Base-by-base conservation (phyloP, 2,888 invertebrate species). In the Physocephala rufipes region DNA sequence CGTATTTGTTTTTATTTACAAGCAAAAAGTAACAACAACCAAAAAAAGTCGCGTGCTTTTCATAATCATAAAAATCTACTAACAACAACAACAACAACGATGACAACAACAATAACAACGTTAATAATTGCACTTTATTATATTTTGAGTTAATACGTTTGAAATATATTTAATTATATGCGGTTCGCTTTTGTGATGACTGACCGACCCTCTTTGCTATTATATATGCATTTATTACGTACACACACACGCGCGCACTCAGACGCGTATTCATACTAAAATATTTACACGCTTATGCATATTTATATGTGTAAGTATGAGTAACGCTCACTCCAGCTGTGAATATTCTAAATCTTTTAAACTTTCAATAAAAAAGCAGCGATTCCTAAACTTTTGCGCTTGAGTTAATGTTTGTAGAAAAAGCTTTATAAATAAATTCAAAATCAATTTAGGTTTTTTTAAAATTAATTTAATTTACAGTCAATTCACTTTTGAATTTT, bases 131-230 rank as follows among this genome's bases (percentile, higher is more conserved):
- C 53, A 55, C 36, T 36, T 36, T 36, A 36, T 36, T 36, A 55
- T 19, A 55, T 55, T 55, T 21, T 1, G 26, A 58, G 26, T 58
- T 7, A n/a, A n/a, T n/a, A n/a, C 58, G 28, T 16, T 21, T 58
- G 58, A 2, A 16, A 15, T 9, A 36, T 7, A 36, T 7, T 36
- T 1, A 24, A 28, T 28, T 4, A 58, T 24, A 15, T 13, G 26
- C 58, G 53, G 53, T 53, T 53, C 53, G 53, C 53, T 53, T 53
- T n/a, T 21, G 21, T 53, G 53, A 53, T 2, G 21, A 49, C 49
- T 49, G 49, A 49, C 2, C 2, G 19, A 49, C 49, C 19, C 36
- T 36, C 36, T 9, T 4, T 36, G 36, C 5, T 36, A 36, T n/a
- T n/a, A n/a, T n/a, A n/a, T n/a, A n/a, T n/a, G n/a, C n/a, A n/a